Conservation (phyloP, 2,888 invertebrate genomes). For the Diarsia brunnea region DNA sequence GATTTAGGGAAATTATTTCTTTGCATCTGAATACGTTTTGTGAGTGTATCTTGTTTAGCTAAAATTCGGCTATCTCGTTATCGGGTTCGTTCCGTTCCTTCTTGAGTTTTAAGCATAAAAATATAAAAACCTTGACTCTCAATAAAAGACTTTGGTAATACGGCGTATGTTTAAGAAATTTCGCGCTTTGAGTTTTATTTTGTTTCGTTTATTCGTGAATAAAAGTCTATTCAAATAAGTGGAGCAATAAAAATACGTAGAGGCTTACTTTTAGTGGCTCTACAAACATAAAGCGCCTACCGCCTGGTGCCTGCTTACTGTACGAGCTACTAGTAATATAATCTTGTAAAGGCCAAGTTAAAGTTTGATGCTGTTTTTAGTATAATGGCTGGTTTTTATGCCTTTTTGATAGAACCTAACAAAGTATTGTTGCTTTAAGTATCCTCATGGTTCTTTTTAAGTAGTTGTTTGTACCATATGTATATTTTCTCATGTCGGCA, state of each 20-base stretch:
- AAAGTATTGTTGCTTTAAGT: constrained; percentile 4
- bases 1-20: constrained; percentile 34
- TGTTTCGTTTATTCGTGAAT: not conserved
- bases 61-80: not conserved
- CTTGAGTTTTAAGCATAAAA: not conserved
- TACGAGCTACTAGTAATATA: constrained; percentile 9
- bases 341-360: constrained; percentile 19
- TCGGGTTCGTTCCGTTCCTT: not conserved
- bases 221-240: constrained; percentile 17
- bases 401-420: constrained; percentile 8
- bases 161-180: not conserved
- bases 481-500: not conserved
- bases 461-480: not conserved
- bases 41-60: constrained; percentile 13
- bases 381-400: constrained; percentile 6
- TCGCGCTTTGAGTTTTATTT: not conserved
- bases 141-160: not conserved
- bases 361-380: constrained; percentile 7
- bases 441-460: not conserved
- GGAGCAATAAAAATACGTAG: constrained; percentile 9
- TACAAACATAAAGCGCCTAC: constrained; percentile 19
- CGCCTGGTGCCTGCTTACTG: constrained; percentile 6
- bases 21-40: constrained; percentile 34
- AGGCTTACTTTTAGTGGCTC: constrained; percentile 22
- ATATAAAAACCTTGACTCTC: not conserved